A percentile compares a stretch with the other conserved stretches of the same genome.
Evolutionary conservation across 2,113 vertebrate genomes (phyloP).

Genomic region (Smithornis capensis): DNA sequence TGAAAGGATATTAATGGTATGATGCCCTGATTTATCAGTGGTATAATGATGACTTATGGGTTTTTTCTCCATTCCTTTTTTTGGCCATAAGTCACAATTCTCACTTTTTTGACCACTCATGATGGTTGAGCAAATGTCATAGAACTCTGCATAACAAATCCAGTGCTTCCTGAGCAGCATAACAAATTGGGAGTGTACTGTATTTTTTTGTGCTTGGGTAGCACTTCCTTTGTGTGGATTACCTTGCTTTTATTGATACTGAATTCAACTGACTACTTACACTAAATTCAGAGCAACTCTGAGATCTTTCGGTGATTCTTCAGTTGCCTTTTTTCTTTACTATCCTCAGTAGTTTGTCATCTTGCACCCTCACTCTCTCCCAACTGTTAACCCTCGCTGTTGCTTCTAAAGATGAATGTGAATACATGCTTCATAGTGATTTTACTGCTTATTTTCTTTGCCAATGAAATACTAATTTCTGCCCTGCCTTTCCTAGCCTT

Average conservation of each 20-base stretch:
- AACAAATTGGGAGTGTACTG: neutral
- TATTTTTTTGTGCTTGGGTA: neutral
- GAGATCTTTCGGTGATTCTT: neutral
- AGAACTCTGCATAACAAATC: neutral
- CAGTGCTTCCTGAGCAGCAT: neutral
- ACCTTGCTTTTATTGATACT: neutral
- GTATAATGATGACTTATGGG: neutral
- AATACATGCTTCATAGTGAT: neutral
- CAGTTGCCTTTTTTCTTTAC: neutral
- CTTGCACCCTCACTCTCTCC: accelerated
- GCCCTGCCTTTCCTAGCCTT: neutral
- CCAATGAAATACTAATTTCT: neutral
- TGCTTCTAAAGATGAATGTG: neutral
- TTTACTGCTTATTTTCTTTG: neutral
- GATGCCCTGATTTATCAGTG: neutral
- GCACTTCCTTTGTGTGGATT: neutral
- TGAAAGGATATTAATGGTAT: neutral
- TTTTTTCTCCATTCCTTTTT: neutral
- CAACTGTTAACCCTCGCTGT: neutral
- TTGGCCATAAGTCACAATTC: accelerated
- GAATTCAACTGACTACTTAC: neutral
- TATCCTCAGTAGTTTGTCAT: neutral
- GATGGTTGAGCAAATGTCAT: neutral
- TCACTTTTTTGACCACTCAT: neutral
- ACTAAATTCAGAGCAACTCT: neutral